Evolutionary conservation across 2,797 vertebrate genomes (phyloP).

Genomic region (Podarcis lilfordi): DNA sequence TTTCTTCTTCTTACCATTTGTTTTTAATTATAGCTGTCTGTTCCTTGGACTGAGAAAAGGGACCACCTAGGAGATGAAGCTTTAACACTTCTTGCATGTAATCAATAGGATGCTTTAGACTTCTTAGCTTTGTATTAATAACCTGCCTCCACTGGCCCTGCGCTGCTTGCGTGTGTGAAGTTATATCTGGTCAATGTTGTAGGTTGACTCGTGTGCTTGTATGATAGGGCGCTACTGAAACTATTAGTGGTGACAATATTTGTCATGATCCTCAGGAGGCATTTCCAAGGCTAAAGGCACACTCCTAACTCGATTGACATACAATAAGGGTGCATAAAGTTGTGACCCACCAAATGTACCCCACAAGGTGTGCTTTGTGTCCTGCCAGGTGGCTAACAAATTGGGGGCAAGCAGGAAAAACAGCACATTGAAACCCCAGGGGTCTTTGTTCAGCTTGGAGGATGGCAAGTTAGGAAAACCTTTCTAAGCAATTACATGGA

Average conservation of each 20-base stretch:
- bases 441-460: not conserved
- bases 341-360: not conserved
- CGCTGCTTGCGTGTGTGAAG: not conserved
- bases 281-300: not conserved
- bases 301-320: not conserved
- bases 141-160: not conserved
- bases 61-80: conserved; percentile 63
- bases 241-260: not conserved
- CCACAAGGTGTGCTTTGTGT: not conserved
- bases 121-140: conserved; percentile 7
- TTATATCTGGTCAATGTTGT: not conserved
- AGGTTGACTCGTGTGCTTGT: not conserved
- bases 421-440: not conserved
- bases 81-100: conserved; percentile 4
- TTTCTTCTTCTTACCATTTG: conserved; percentile 50
- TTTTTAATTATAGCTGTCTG: conserved; percentile 59
- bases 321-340: not conserved
- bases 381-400: not conserved
- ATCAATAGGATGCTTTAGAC: conserved; percentile 6
- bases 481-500: not conserved
- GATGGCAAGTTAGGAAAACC: not conserved
- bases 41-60: conserved; percentile 39
- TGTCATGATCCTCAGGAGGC: not conserved
- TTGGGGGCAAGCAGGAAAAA: not conserved
- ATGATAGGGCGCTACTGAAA: not conserved